A percentile compares a stretch with the other conserved stretches of the same genome.
Conservation (phyloP, 2,797 vertebrate genomes). For the Australoheros facetus region DNA sequence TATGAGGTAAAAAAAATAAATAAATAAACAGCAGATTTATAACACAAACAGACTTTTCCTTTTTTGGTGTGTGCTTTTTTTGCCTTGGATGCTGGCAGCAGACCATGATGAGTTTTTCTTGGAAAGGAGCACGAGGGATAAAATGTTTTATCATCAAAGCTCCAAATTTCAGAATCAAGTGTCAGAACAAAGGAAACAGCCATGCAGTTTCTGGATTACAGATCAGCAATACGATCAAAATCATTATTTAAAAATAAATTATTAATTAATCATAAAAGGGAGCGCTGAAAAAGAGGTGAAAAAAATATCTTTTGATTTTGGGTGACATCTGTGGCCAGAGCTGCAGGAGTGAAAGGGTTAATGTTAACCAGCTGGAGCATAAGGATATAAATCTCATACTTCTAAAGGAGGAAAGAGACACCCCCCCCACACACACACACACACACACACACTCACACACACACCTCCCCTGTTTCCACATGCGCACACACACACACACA, state of each 20-base stretch:
- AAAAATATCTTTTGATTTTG: neutral
- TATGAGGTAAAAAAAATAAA: neutral
- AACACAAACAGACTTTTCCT: slow-evolving; percentile 1
- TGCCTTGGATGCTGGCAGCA: neutral
- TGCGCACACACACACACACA: neutral
- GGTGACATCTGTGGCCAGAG: slow-evolving; percentile 39
- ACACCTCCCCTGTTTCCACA: neutral
- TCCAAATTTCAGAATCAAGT: neutral
- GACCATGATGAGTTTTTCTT: neutral
- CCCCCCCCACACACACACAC: neutral
- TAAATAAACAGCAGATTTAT: slow-evolving; percentile 2
- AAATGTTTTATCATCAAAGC: neutral
- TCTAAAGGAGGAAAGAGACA: slow-evolving; percentile 47
- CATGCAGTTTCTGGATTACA: neutral
- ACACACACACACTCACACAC: neutral
- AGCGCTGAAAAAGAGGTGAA: neutral
- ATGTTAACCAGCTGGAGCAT: slow-evolving; percentile 67
- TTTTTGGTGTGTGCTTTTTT: neutral
- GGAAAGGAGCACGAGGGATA: neutral
- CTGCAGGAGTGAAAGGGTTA: slow-evolving; percentile 58
- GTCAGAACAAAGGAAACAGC: neutral
- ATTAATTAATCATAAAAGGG: neutral
- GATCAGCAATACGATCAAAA: neutral
- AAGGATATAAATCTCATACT: slow-evolving; percentile 61
- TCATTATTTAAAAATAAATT: too few relatives aligned